phyloP scores from a whole-genome alignment of 2,888 invertebrate genomes.

The Trissolcus brochymenae region DNA sequence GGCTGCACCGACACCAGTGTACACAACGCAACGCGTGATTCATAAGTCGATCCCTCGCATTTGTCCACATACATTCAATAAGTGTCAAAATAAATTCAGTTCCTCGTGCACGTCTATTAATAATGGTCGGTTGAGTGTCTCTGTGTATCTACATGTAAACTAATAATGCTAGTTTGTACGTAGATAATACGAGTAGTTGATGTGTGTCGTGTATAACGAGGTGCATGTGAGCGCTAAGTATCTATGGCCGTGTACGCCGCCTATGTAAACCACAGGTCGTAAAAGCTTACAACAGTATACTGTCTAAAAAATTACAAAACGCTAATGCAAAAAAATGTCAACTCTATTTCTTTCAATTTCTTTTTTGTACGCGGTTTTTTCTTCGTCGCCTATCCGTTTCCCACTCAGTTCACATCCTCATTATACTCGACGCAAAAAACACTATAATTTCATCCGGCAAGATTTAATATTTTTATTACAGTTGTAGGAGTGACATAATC shows the following conservation, averaged over 20 bases:
- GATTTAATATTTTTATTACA: slow-evolving; percentile 1
- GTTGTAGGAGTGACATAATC: slow-evolving; percentile 7
- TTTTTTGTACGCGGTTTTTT: too few relatives aligned
- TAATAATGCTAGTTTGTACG: slow-evolving; percentile 31
- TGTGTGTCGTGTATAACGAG: slow-evolving; percentile 25
- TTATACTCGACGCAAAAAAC: neutral
- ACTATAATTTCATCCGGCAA: neutral
- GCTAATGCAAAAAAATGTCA: too few relatives aligned
- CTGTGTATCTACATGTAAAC: slow-evolving; percentile 33
- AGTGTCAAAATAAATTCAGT: slow-evolving; percentile 39
- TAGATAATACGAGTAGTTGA: slow-evolving; percentile 29
- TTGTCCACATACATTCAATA: slow-evolving; percentile 39
- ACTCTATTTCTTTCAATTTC: too few relatives aligned
- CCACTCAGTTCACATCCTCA: too few relatives aligned
- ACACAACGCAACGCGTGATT: slow-evolving; percentile 19
- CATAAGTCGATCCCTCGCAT: slow-evolving; percentile 33
- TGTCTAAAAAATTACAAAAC: too few relatives aligned
- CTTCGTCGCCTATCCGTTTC: too few relatives aligned
- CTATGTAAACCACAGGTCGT: neutral
- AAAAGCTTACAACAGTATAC: slow-evolving; percentile 1
- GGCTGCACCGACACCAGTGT: slow-evolving; percentile 10
- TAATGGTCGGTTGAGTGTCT: slow-evolving; percentile 11
- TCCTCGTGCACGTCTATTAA: slow-evolving; percentile 22
- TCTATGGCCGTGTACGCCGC: neutral
- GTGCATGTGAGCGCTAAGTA: slow-evolving; percentile 11